phyloP scores from a whole-genome alignment of 2,888 invertebrate genomes.

The Tinea trinotella region DNA sequence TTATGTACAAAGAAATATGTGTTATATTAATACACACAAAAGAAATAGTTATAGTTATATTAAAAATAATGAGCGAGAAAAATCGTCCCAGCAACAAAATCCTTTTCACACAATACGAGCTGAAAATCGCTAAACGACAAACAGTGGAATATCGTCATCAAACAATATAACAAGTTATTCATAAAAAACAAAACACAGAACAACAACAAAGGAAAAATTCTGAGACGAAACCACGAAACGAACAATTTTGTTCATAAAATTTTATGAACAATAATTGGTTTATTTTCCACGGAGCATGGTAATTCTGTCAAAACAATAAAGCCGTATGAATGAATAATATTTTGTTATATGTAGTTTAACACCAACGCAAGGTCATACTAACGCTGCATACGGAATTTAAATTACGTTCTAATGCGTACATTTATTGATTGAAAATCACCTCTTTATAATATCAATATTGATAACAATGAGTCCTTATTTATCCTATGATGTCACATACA shows the following conservation, averaged over 20 bases:
- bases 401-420: too few relatives aligned
- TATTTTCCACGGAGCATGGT: constrained; percentile 48
- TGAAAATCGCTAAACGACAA: too few relatives aligned
- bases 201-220: not conserved
- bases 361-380: not conserved
- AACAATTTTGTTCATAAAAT: not conserved
- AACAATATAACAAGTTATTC: not conserved
- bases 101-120: not conserved
- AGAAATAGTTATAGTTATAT: too few relatives aligned
- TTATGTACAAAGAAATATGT: too few relatives aligned
- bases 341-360: not conserved
- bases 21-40: too few relatives aligned
- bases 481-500: too few relatives aligned
- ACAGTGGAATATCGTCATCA: not conserved
- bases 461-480: too few relatives aligned
- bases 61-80: too few relatives aligned
- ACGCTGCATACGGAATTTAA: too few relatives aligned
- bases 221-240: not conserved
- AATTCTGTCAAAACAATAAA: constrained; percentile 44
- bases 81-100: not conserved
- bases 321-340: not conserved
- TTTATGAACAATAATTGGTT: not conserved
- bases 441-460: too few relatives aligned
- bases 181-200: not conserved
- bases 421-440: too few relatives aligned